phyloP scores from a whole-genome alignment of 2,888 invertebrate genomes.

The Diarsia mendica region DNA sequence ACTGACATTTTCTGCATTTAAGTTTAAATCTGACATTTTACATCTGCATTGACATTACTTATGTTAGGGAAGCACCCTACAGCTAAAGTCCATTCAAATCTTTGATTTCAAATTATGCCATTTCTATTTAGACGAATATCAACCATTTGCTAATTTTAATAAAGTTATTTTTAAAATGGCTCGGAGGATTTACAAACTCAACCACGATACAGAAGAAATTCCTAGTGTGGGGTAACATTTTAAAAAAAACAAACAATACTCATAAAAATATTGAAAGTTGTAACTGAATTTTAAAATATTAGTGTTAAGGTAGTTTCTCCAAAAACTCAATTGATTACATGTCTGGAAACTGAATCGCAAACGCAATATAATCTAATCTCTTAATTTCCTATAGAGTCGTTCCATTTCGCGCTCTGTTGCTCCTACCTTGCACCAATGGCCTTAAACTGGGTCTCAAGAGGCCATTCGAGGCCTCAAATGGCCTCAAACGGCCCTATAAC shows the following conservation, averaged over 20 bases:
- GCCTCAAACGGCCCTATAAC: constrained; percentile 44
- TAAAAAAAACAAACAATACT: no score
- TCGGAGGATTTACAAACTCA: background rate
- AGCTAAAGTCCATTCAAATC: constrained; percentile 9
- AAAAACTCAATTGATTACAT: background rate
- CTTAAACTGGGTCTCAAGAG: constrained; percentile 37
- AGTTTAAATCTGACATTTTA: no score
- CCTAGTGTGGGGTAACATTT: no score
- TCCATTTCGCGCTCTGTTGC: constrained; percentile 48
- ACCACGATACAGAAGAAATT: no score
- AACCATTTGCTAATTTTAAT: background rate
- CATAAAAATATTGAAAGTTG: no score
- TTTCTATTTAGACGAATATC: background rate
- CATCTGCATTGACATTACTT: no score
- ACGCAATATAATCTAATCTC: constrained; percentile 25
- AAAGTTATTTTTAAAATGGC: background rate
- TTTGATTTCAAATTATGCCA: background rate
- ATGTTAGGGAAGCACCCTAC: no score
- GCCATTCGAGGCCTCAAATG: constrained; percentile 13
- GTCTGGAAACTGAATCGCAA: background rate
- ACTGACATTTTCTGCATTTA: no score
- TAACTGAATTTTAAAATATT: no score
- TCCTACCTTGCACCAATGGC: constrained; percentile 41
- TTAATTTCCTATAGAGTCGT: constrained; percentile 37
- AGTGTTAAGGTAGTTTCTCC: no score